Evolutionary conservation across 2,797 vertebrate genomes (phyloP), one percentile per base, ranked within the genome.

Genomic region (Epinephelus awoara): DNA sequence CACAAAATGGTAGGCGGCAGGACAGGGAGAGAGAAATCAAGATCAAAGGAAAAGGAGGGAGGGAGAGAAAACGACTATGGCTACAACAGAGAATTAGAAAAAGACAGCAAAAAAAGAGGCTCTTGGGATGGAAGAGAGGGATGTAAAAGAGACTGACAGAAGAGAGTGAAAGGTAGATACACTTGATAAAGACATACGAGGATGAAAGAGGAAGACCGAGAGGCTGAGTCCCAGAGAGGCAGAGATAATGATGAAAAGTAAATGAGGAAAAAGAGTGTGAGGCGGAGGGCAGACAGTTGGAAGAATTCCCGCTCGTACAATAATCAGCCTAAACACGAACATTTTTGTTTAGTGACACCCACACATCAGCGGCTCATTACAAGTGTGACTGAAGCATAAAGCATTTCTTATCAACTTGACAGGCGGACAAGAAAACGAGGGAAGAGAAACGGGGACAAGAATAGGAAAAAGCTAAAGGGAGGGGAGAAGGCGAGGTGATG

Each of bases 341-440:
- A 23, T 21, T 64, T 49, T 18, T 2, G 25, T 46, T 38, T 5
- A 15, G 11, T 18, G 54, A 66, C 40, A 72, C 46, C 10, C 25
- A n/a, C 74, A 72, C 65, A 68, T 17, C 54, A 64, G 54, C 21
- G 72, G 51, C 61, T 84, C 57, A 71, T 80, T 79, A 63, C 67
- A 58, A 75, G 56, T 63, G 56, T 71, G 51, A 80, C 58, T 73
- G 40, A 80, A 84, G 67, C 6, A 64, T 52, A 59, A 70, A 71
- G 57, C 15, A 67, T 46, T 64, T 50, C 67, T 66, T n/a, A 63
- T 72, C 54, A 67, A 70, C 10, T 34, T 79, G 73, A 84, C 59
- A 75, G 62, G 23, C 18, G 3, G 75, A 47, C 18, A 73, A 57
- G 61, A 50, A 25, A 44, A 62, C 2, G 29, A 72, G 56, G 17